phyloP scores from a whole-genome alignment of 2,797 vertebrate genomes.

The Hyperoplus lanceolatus region DNA sequence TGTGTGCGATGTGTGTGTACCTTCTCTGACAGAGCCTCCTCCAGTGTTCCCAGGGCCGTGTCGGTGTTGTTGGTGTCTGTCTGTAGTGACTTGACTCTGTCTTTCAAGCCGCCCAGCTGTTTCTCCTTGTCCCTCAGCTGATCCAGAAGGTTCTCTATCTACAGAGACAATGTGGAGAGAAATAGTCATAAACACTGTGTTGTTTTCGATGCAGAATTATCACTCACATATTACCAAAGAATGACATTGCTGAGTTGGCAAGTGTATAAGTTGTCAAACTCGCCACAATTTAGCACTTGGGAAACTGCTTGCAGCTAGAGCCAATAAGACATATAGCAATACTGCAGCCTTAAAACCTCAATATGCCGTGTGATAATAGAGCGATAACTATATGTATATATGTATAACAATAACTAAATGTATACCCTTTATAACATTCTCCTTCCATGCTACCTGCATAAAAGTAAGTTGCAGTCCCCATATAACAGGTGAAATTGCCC shows the following conservation, averaged over 20 bases:
- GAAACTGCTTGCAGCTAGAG: slow-evolving; percentile 10
- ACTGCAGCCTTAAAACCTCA: background rate
- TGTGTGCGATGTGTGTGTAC: slow-evolving; percentile 72
- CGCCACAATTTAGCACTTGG: slow-evolving; percentile 16
- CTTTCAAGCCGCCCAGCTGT: slow-evolving; percentile 95
- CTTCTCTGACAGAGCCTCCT: slow-evolving; percentile 96
- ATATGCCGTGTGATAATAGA: background rate
- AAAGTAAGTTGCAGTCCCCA: too few relatives aligned
- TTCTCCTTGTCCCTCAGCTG: slow-evolving; percentile 97
- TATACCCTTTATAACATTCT: background rate
- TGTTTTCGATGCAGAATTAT: slow-evolving; percentile 15
- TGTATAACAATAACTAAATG: background rate
- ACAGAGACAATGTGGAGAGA: slow-evolving; percentile 20
- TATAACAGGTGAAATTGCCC: background rate
- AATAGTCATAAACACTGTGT: background rate
- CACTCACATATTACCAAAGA: background rate
- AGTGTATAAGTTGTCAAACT: background rate
- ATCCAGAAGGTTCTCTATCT: slow-evolving; percentile 98
- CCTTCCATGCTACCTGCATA: background rate
- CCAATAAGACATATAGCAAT: background rate
- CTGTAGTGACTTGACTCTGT: slow-evolving; percentile 95
- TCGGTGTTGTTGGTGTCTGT: slow-evolving; percentile 96
- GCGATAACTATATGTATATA: background rate
- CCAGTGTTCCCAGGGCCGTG: slow-evolving; percentile 95
- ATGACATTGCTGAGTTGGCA: slow-evolving; percentile 5